phyloP scores from a whole-genome alignment of 2,113 vertebrate genomes.

The Oreocharis arfaki region DNA sequence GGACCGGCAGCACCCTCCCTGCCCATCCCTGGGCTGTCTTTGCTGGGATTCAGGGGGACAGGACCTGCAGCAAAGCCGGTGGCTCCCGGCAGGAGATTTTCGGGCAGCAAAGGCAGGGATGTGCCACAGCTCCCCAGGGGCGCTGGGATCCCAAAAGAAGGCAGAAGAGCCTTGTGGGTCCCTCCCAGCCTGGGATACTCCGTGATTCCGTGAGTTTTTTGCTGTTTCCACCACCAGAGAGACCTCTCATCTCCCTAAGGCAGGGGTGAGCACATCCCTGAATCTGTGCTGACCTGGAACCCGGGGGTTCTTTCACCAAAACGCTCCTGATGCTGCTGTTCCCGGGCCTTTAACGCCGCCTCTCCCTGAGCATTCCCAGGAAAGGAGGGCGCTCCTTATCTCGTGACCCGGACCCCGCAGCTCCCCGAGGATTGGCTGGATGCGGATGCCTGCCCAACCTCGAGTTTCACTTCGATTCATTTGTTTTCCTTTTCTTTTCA shows the following conservation, averaged over 20 bases:
- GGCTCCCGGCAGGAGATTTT: not conserved
- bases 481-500: conserved; percentile 26
- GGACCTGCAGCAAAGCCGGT: accelerated
- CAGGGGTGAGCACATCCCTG: not conserved
- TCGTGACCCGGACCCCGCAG: not conserved
- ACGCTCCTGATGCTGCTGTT: not conserved
- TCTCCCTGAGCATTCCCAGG: not conserved
- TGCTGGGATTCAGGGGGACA: not conserved
- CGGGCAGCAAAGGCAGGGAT: not conserved
- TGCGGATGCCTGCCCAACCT: conserved; percentile 29
- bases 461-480: not conserved
- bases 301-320: not conserved
- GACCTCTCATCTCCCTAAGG: not conserved
- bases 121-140: accelerated
- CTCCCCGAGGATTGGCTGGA: not conserved
- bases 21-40: accelerated
- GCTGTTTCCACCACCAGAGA: accelerated
- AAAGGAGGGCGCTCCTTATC: not conserved
- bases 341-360: not conserved
- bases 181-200: not conserved
- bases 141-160: accelerated
- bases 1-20: not conserved
- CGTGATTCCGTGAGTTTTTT: not conserved
- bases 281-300: not conserved
- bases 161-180: not conserved